phyloP scores from a whole-genome alignment of 2,797 vertebrate species.

The Echeneis naucrates region DNA sequence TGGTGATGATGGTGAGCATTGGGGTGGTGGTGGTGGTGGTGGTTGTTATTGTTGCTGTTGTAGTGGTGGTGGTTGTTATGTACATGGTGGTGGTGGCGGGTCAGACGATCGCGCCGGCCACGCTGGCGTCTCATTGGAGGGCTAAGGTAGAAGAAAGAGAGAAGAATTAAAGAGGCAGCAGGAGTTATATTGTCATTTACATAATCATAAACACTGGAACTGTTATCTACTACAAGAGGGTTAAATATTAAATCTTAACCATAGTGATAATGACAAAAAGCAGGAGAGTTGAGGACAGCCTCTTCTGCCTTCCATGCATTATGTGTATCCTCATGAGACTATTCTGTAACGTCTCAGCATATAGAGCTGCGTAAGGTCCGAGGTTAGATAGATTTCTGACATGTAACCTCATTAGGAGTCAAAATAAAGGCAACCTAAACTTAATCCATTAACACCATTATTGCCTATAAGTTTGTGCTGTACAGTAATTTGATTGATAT shows the following conservation, averaged over 20 bases:
- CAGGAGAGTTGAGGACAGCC: not conserved
- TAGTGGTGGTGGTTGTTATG: conserved; percentile 66
- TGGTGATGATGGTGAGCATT: conserved; percentile 77
- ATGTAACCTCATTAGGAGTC: not conserved
- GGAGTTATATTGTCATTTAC: not conserved
- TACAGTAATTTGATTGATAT: not conserved
- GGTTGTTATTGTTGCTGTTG: conserved; percentile 52
- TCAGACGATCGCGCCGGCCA: conserved; percentile 87
- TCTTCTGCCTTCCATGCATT: not conserved
- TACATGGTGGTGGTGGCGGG: conserved; percentile 85
- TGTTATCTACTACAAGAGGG: not conserved
- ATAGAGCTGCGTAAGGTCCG: too few species aligned
- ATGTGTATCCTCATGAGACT: not conserved
- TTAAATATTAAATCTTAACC: not conserved
- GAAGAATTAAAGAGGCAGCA: conserved; percentile 8
- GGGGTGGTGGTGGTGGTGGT: conserved; percentile 63
- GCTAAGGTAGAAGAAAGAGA: conserved; percentile 77
- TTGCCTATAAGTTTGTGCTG: not conserved
- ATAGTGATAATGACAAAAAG: not conserved
- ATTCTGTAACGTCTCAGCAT: not conserved
- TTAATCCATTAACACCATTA: not conserved
- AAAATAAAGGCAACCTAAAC: not conserved
- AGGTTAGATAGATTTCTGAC: too few species aligned
- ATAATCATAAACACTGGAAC: not conserved
- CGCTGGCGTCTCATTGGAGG: conserved; percentile 97